Base-by-base conservation (phyloP, 1,140 invertebrate genomes). In the Lepidurus arcticus region DNA sequence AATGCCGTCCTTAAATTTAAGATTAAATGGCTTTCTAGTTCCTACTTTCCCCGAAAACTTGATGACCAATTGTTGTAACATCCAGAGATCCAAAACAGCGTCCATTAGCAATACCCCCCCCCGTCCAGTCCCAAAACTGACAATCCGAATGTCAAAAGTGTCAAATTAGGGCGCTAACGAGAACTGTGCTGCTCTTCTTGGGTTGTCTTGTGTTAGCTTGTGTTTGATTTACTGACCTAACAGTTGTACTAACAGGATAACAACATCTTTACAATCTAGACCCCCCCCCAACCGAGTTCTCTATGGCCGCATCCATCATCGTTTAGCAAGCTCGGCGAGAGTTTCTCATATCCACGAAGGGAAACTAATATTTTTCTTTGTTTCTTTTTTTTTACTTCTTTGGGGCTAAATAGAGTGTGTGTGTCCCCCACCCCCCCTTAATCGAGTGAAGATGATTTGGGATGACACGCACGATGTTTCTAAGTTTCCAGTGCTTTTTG, bases 201-300 rank as follows among this genome's bases (percentile, higher is more conserved):
- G 53, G 16, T 65, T 65, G 53, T 65, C 21, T 65, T 65, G 53
- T 13, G 53, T 5, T 4, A 21, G 53, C 21, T 21, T n/a, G 21
- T 7, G 53, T 65, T 65, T 65, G 53, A 65, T 65, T 65, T 65
- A 65, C 53, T 65, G 53, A 65, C 53, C 53, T 65, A 13, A 47
- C 13, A 13, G 9, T 65, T 21, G 53, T 65, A 13, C 53, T 65
- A 65, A 65, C 53, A 65, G 21, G 53, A 65, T 65, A 65, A 65
- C 53, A 65, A 65, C 53, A 65, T 65, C 53, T 65, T 65, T 65
- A 65, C 53, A 13, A 65, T 65, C 53, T 65, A 13, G n/a, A 65
- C 53, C 53, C 21, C 16, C 34, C 34, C 21, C 53, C 0, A 65
- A 65, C 53, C 53, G 21, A 65, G 53, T 16, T 65, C 53, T 65